These are phyloP conservation scores for Turritopsis dohrnii DNA, from an alignment of 30 jellyfish, hydroid and myxozoan genomes.

Conservation along the genomic window DNA sequence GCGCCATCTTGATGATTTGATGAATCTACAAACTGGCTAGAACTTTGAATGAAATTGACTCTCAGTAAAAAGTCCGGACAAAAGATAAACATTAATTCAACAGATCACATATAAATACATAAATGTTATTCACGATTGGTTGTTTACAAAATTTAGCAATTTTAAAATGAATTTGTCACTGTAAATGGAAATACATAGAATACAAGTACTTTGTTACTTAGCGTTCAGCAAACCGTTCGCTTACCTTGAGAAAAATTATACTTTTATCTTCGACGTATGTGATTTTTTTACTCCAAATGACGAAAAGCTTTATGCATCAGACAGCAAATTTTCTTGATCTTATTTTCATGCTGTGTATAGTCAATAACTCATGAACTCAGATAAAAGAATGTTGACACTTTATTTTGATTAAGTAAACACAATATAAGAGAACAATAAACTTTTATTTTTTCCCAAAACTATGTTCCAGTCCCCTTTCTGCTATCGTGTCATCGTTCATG, in stretches of 20 bases:
- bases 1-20: conserved; percentile 12
- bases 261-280: too few species aligned
- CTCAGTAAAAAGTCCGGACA: not conserved
- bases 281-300: too few species aligned
- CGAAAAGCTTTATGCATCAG: not conserved
- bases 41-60: not conserved
- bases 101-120: too few species aligned
- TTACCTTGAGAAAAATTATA: too few species aligned
- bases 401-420: not conserved
- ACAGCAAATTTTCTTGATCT: not conserved
- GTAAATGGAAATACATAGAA: not conserved
- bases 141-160: too few species aligned
- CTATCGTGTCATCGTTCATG: too few species aligned
- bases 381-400: not conserved
- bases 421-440: not conserved
- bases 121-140: too few species aligned
- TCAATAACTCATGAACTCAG: not conserved
- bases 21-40: not conserved
- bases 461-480: not conserved
- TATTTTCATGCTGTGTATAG: not conserved
- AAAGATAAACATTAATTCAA: too few species aligned
- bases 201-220: not conserved
- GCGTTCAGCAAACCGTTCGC: not conserved
- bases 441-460: not conserved
- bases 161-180: too few species aligned